Percentiles rank a stretch among this genome's conserved stretches.
phyloP scores from a whole-genome alignment of 92 coral and sea anemone genomes.

The Pocillopora grandis region DNA sequence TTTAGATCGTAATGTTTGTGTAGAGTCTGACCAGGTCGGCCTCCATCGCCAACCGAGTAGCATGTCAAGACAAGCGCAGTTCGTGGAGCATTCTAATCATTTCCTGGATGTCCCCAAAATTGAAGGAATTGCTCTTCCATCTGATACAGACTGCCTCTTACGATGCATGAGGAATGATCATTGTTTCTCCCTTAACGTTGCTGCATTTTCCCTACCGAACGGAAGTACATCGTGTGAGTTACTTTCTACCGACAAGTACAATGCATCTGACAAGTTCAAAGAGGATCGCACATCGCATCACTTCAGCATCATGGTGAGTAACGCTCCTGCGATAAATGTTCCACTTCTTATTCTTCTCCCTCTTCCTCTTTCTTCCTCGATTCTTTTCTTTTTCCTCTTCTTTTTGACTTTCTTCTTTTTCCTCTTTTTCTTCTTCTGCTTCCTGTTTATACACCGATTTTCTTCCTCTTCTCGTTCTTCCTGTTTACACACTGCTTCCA shows the following conservation, averaged over 20 bases:
- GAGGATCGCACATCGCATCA: slow-evolving; percentile 9
- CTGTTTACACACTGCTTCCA: too few species aligned
- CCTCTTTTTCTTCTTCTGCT: too few species aligned
- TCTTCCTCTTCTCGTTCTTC: too few species aligned
- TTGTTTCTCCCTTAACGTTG: slow-evolving; percentile 10
- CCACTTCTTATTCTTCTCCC: too few species aligned
- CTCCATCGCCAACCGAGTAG: background rate
- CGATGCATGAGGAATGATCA: background rate
- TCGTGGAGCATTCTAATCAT: background rate
- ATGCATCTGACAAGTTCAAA: slow-evolving; percentile 9
- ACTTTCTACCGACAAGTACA: slow-evolving; percentile 30
- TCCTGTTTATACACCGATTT: too few species aligned
- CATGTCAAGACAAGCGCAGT: background rate
- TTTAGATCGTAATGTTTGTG: background rate
- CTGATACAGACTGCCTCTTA: background rate
- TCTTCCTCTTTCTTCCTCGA: too few species aligned
- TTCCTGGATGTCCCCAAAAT: background rate
- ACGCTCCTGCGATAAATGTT: too few species aligned
- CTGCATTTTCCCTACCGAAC: slow-evolving; percentile 5
- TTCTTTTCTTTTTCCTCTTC: too few species aligned
- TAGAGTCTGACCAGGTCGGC: background rate
- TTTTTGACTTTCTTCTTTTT: too few species aligned
- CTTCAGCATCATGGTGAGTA: slow-evolving; percentile 21
- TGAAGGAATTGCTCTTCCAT: background rate
- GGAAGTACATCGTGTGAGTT: slow-evolving; percentile 5